Evolutionary conservation across 2,113 vertebrate genomes (phyloP), one percentile per base, ranked within the genome.

Genomic region (Mastomys coucha): DNA sequence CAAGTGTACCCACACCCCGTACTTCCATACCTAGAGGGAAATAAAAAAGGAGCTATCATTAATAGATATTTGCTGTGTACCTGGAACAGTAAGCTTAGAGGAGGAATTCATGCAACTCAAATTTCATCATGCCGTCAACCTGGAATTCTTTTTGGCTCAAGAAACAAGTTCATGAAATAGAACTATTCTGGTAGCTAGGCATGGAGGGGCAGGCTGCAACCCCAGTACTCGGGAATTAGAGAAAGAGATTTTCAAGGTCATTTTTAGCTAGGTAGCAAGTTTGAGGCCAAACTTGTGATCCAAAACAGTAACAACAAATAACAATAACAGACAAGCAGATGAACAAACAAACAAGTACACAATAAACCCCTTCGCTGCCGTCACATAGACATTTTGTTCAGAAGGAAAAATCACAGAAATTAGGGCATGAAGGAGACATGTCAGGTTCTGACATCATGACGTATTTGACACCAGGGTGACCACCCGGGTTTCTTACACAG

Each of bases 381-480:
- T 26, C 51, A 76, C 92, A 88, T n/a, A 42, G 26, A 84, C n/a
- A 58, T 90, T 84, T 84, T 3, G 6, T 39, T 65, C n/a, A 73
- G 80, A 81, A 60, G 53, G 58, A 45, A 31, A 33, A 0, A 56
- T 39, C 11, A 73, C 11, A 39, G 22, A 86, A 81, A 72, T 77
- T 42, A 36, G 49, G 77, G 16, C 5, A 14, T 28, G 33, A 65
- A 77, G 77, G 63, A 67, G 90, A 93, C 76, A 88, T 36, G 17
- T n/a, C 65, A 58, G 53, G 36, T 42, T 72, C 67, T 69, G 39
- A 22, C 20, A 56, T 6, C 4, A 51, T 58, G 42, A 11, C 14
- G 11, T 31, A 22, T 14, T 1, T 0, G 7, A 5, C 4, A 11
- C 8, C 4, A 6, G 45, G 4, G 1, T 20, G 17, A 12, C 28